These are phyloP conservation scores for Manduca sexta DNA, from an alignment of 1,140 invertebrate genomes.

Conservation along the genomic window DNA sequence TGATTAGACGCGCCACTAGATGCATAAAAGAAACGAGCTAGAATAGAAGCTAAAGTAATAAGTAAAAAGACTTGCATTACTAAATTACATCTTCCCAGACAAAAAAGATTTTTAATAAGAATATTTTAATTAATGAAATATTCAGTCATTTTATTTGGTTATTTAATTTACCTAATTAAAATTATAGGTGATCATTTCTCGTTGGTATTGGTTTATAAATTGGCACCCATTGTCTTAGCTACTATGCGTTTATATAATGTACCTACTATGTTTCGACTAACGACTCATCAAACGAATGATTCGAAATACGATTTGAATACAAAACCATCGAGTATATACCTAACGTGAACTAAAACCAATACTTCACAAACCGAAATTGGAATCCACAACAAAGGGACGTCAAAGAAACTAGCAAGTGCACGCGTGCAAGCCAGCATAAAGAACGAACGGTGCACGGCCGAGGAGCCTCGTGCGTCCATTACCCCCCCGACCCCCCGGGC, in stretches of 20 bases:
- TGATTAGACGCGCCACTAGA: constrained; percentile 49
- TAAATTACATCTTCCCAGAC: background rate
- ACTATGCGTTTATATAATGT: too few species aligned
- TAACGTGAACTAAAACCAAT: background rate
- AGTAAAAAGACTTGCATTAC: background rate
- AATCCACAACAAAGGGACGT: constrained; percentile 69
- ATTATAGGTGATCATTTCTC: too few species aligned
- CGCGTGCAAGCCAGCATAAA: constrained; percentile 62
- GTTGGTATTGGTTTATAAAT: too few species aligned
- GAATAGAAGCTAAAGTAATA: background rate
- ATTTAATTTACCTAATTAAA: too few species aligned
- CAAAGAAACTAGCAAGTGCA: constrained; percentile 70
- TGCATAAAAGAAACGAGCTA: constrained; percentile 26
- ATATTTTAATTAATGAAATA: too few species aligned
- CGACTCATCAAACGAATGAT: too few species aligned
- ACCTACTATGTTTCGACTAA: too few species aligned
- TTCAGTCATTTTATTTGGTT: too few species aligned
- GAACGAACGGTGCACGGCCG: constrained; percentile 54
- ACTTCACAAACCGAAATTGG: constrained; percentile 45
- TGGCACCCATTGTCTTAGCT: too few species aligned
- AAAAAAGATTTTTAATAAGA: background rate
- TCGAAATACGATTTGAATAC: too few species aligned
- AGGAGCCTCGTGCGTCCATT: constrained; percentile 68
- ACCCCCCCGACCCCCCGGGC: constrained; percentile 40
- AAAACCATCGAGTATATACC: too few species aligned